Conservation (phyloP, 2,888 invertebrate genomes). For the Tetheella fluctuosa region DNA sequence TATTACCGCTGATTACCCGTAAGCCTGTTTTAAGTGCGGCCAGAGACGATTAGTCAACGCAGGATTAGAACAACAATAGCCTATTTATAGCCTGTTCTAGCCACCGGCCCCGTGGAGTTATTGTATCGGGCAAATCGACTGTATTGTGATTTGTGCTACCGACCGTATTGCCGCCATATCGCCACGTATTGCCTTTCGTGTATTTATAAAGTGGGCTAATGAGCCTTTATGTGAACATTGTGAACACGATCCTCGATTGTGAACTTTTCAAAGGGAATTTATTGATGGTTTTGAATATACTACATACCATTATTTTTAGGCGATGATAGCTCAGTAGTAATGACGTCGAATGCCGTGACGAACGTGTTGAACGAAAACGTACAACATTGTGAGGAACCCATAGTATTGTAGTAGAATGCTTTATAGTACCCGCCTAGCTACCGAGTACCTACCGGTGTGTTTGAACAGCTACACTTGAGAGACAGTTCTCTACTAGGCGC, state of each 20-base stretch:
- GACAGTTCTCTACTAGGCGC: too few species aligned
- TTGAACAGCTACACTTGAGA: too few species aligned
- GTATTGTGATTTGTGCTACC: slow-evolving; percentile 48
- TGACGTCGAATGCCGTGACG: too few species aligned
- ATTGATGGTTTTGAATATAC: too few species aligned
- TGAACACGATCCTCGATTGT: slow-evolving; percentile 1
- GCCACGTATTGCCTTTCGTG: slow-evolving; percentile 3
- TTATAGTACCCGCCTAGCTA: too few species aligned
- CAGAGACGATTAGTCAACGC: slow-evolving; percentile 69
- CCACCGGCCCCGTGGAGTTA: slow-evolving; percentile 16
- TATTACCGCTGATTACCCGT: slow-evolving; percentile 54
- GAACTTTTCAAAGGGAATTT: not conserved
- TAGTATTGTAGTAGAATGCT: too few species aligned
- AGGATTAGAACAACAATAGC: slow-evolving; percentile 74
- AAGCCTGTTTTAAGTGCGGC: slow-evolving; percentile 27
- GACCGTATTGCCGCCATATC: slow-evolving; percentile 17
- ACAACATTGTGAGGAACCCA: too few species aligned
- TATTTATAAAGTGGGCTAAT: slow-evolving; percentile 17
- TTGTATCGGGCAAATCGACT: slow-evolving; percentile 16
- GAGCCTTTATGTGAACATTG: not conserved
- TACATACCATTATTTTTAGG: too few species aligned
- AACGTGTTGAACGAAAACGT: too few species aligned
- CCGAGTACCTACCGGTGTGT: too few species aligned
- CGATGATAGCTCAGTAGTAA: too few species aligned
- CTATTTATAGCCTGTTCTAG: slow-evolving; percentile 58